Evolutionary conservation across 2,113 vertebrate species (phyloP).

Genomic region (Todiramphus saurophagus): DNA sequence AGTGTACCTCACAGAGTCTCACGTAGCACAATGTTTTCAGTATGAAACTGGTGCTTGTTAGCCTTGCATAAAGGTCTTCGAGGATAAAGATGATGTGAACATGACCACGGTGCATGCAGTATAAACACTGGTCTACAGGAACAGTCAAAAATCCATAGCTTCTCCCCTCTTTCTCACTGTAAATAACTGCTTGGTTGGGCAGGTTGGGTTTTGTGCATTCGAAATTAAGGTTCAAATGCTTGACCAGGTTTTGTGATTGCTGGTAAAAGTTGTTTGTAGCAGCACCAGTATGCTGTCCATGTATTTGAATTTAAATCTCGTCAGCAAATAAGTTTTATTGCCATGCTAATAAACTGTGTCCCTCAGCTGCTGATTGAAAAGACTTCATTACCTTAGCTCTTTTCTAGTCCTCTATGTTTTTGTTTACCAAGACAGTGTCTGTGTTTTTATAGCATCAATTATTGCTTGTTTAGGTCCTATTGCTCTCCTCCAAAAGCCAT

Average conservation of each 20-base stretch:
- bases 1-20: neutral
- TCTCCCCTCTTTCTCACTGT: neutral
- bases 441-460: neutral
- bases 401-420: neutral
- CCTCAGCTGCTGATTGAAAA: neutral
- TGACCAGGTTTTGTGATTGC: rapidly evolving
- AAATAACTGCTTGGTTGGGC: neutral
- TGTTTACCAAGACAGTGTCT: neutral
- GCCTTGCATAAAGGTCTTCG: neutral
- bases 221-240: neutral
- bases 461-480: neutral
- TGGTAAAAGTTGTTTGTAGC: neutral
- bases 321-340: conserved; percentile 3
- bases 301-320: neutral
- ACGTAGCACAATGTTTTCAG: neutral
- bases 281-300: neutral
- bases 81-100: neutral
- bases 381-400: neutral
- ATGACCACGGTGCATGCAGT: neutral
- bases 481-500: neutral
- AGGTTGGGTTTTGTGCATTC: neutral
- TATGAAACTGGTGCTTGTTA: neutral
- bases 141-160: neutral
- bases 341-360: neutral
- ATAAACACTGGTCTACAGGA: neutral